Base-by-base conservation (phyloP, 2,797 vertebrate genomes). In the Darevskia nairensis region DNA sequence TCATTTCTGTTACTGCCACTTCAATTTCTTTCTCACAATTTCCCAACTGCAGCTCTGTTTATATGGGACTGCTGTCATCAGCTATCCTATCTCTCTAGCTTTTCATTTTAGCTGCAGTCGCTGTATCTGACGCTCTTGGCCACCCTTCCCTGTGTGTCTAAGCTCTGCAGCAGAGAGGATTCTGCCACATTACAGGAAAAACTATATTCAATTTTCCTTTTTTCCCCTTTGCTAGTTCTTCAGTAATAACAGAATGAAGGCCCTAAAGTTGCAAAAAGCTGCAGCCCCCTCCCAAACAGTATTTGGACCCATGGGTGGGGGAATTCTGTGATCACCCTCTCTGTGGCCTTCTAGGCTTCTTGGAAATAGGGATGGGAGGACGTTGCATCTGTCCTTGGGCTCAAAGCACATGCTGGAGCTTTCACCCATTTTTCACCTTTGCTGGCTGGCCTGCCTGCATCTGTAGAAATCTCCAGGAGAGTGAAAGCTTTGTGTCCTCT, bases 161-260 rank as follows among this genome's bases (percentile, higher is more conserved):
- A 77, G 66, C 39, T 21, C 19, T 83, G 85, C 39, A 79, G 11
- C 39, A 9, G 25, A 82, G 80, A 66, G 3, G n/a, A 35, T 39
- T 61, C 3, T 44, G 35, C 46, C 83, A 25, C n/a, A 82, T 91
- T 85, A 72, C 91, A n/a, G 21, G 35, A 90, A 91, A 5, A 76
- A 72, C n/a, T 55, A 8, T 68, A 44, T 46, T 90, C 32, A 87
- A 35, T 74, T 82, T 81, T 19, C 0, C 41, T 90, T 3, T 80
- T 23, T 6, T 23, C 6, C 4, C 15, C 17, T n/a, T 32, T 21
- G 29, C 55, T 68, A 44, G 41, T 50, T 79, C 32, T 80, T 86
- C 44, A 35, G 32, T 29, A 10, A 64, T n/a, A 68, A 76, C 41
- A 23, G 35, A 41, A 21, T 8, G 41, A 81, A 66, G 9, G 4